Evolutionary conservation across 2,797 vertebrate genomes (phyloP).

Genomic region (Helarctos malayanus): DNA sequence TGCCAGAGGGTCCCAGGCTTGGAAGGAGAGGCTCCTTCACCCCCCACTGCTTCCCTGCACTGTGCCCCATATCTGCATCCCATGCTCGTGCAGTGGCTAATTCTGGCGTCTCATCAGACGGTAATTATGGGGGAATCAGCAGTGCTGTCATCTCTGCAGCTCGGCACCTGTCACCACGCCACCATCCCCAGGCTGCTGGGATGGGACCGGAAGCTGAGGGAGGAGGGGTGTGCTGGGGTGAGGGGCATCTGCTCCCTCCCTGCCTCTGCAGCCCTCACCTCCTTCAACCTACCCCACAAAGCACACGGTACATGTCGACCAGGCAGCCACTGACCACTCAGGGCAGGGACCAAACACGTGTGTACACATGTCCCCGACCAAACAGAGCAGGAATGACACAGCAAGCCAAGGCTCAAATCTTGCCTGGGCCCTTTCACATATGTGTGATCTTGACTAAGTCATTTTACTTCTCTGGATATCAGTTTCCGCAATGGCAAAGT

Average conservation of each 20-base stretch:
- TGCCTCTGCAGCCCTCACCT: neutral
- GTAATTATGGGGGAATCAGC: constrained; percentile 89
- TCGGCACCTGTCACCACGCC: constrained; percentile 84
- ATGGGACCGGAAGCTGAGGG: constrained; percentile 57
- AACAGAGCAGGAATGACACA: neutral
- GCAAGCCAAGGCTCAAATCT: neutral
- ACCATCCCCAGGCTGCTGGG: constrained; percentile 51
- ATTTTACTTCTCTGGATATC: neutral
- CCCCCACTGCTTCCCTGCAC: constrained; percentile 51
- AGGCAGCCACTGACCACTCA: neutral
- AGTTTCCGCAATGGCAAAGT: neutral
- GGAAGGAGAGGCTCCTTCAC: constrained; percentile 18
- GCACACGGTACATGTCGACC: neutral
- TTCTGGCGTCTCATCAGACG: constrained; percentile 88
- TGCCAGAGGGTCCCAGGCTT: neutral
- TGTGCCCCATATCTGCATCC: constrained; percentile 75
- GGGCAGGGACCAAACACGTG: neutral
- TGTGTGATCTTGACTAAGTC: constrained; percentile 5
- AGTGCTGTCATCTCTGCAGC: constrained; percentile 85
- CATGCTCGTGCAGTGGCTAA: constrained; percentile 84
- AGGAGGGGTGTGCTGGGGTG: constrained; percentile 18
- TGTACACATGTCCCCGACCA: neutral
- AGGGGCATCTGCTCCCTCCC: constrained; percentile 1
- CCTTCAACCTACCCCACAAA: neutral
- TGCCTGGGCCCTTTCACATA: neutral